Base-by-base conservation (phyloP, 2,888 invertebrate species). In the Metopia argyrocephala region DNA sequence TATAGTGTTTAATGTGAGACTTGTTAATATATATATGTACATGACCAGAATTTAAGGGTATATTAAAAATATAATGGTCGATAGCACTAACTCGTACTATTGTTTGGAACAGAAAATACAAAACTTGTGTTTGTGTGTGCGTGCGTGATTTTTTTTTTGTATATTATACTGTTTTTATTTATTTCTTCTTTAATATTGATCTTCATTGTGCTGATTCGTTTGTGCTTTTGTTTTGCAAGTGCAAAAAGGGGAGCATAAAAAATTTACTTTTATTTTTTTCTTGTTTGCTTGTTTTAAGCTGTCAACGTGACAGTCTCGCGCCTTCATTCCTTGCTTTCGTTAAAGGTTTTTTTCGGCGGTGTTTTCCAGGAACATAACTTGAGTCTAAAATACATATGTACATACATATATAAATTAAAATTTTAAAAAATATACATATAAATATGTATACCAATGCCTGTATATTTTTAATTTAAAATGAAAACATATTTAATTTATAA, bases 271-370 rank as follows among this genome's bases (percentile, higher is more conserved):
- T 65, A 48, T 45, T 68, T 61, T n/a, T n/a, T n/a, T n/a, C n/a
- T n/a, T n/a, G n/a, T n/a, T 38, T 38, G 38, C 12, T 61, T 64
- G 59, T 62, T 66, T 79, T 59, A 38, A 70, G 66, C 82, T 82
- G 83, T 83, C 84, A 84, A 56, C 66, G 70, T 83, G 83, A 83
- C 83, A 84, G 84, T 83, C 56, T 81, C 76, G 71, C 76, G 75
- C 70, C 59, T 79, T 83, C 68, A 59, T 61, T 81, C 74, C 73
- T 76, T 82, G 80, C 56, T 71, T 56, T 71, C 70, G 79, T 79
- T 83, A 21, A 45, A 59, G 56, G 6, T n/a, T 54, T 52, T 68
- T 74, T 50, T 66, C 21, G 38, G 56, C 65, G 78, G 78, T 59
- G 20, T 68, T 59, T 45, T 48, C 54, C 38, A n/a, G n/a, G n/a